Evolutionary conservation across 2,113 vertebrate species (phyloP).

Genomic region (Rhegmatorhina hoffmannsi): DNA sequence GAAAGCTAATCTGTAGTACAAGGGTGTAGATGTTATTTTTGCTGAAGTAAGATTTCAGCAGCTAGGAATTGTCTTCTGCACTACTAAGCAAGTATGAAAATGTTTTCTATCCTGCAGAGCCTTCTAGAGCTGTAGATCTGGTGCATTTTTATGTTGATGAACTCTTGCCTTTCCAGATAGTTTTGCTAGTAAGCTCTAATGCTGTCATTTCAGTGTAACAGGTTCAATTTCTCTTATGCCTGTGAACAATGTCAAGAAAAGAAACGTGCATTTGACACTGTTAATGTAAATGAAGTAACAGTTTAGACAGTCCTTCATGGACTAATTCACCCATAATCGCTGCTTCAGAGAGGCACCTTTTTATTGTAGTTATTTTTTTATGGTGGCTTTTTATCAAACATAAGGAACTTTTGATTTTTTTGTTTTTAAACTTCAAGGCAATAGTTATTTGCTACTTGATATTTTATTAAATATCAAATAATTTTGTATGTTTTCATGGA

Average conservation of each 20-base stretch:
- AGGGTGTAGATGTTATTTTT: background rate
- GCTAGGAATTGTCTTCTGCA: background rate
- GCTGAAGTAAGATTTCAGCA: background rate
- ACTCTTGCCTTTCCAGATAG: background rate
- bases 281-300: background rate
- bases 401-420: background rate
- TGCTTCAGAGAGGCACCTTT: background rate
- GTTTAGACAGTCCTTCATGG: background rate
- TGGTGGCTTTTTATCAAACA: background rate
- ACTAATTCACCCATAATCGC: background rate
- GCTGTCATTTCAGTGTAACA: background rate
- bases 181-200: background rate
- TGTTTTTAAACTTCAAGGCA: background rate
- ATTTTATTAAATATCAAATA: background rate
- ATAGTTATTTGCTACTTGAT: background rate
- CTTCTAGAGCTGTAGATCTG: background rate
- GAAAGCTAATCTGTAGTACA: background rate
- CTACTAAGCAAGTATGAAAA: background rate
- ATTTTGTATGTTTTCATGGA: background rate
- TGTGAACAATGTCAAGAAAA: background rate
- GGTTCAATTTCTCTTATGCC: background rate
- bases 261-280: background rate
- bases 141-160: background rate
- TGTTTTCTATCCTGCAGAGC: background rate
- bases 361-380: background rate